A percentile compares a stretch with the other conserved stretches of the same genome.
These are phyloP conservation scores for Myrmophylax atrothorax DNA, from an alignment of 2,113 vertebrate genomes.

Conservation along the genomic window DNA sequence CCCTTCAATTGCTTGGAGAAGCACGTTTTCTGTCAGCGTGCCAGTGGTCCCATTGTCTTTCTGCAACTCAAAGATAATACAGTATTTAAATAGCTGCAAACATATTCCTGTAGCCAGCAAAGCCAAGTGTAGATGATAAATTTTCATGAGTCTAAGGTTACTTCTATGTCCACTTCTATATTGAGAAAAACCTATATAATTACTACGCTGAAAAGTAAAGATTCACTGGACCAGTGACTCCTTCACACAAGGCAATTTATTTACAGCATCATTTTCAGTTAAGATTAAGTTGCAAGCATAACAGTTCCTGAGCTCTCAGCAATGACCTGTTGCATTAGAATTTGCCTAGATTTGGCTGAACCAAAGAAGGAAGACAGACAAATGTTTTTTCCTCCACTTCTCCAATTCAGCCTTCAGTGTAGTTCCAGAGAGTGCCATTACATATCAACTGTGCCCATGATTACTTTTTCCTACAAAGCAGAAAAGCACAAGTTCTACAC, in stretches of 20 bases:
- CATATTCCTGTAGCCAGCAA: not conserved
- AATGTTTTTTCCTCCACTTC: not conserved
- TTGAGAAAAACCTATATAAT: not conserved
- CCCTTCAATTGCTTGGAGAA: slow-evolving; percentile 81
- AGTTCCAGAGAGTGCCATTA: not conserved
- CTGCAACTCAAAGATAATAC: slow-evolving; percentile 73
- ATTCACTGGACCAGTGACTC: not conserved
- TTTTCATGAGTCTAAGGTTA: not conserved
- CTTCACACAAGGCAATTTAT: not conserved
- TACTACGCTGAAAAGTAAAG: not conserved
- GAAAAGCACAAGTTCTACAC: not conserved
- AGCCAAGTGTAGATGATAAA: not conserved
- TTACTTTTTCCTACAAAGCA: not conserved
- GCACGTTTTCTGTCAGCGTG: slow-evolving; percentile 73
- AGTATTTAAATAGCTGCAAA: slow-evolving; percentile 27
- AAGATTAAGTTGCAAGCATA: not conserved
- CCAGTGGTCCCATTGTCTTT: slow-evolving; percentile 82
- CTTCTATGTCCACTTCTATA: not conserved
- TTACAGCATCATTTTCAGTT: not conserved
- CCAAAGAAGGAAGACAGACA: not conserved
- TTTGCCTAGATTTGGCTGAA: not conserved
- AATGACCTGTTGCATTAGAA: not conserved
- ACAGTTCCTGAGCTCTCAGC: not conserved
- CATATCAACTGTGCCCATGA: not conserved
- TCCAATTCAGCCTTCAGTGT: not conserved